Base-by-base conservation (phyloP, 2,888 invertebrate species). In the Petrolisthes cinctipes region DNA sequence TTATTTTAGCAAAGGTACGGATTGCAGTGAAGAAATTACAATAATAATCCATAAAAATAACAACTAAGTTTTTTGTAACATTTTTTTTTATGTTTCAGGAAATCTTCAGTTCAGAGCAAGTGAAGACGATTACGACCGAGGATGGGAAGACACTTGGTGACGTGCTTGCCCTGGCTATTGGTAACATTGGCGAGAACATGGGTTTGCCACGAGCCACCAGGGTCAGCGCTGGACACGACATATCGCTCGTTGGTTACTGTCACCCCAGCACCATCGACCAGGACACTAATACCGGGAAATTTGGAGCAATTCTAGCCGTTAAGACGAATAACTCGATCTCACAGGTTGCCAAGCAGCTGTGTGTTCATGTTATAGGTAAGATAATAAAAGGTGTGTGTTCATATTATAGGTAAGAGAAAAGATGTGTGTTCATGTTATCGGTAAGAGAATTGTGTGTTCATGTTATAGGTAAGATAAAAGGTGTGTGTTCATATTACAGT, bases 111-210 rank as follows among this genome's bases (percentile, higher is more conserved):
- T 54, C 78, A 17, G 89, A 86, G 53, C 86, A 87, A 81, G 71
- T 90, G 83, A 95, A 95, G 91, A 94, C 94, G 91, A 93, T 97
- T n/a, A 93, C 93, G 75, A 93, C 93, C 6, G 95, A 95, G 92
- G 92, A 92, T 23, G 96, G 96, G 0, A 96, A 96, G 92, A 94
- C 95, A 3, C 93, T 98, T 17, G 95, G 95, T 0, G 98, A 99
- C 93, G 94, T 96, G 91, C 93, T 97, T 85, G 98, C 97, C 0
- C 93, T 98, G 88, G 94, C 96, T 85, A 97, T 99, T 91, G 98
- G 98, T 4, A 95, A 94, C 85, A 94, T 99, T 5, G 98, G 98
- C 0, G 99, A 99, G 93, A 99, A 99, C 93, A 96, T 98, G 75
- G 93, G 80, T 57, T 89, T 92, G 20, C 89, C 91, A 0, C 93